Evolutionary conservation across 2,797 vertebrate genomes (phyloP).

Genomic region (Adrianichthys oophorus): DNA sequence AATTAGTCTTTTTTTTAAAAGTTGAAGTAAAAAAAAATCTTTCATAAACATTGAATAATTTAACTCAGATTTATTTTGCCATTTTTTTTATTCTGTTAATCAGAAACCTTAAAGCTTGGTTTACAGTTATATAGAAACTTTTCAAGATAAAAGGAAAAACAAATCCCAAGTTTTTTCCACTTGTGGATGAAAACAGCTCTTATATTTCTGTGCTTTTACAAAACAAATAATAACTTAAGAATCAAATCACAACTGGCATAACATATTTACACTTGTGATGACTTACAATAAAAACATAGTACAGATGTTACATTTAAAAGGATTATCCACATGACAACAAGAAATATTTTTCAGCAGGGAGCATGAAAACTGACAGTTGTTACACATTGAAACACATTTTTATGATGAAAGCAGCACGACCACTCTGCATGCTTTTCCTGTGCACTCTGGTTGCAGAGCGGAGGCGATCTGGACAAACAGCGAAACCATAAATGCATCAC

Average conservation of each 20-base stretch:
- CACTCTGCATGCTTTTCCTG: conserved; percentile 1
- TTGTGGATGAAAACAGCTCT: conserved; percentile 22
- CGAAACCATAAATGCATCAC: conserved; percentile 18
- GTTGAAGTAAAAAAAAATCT: conserved; percentile 17
- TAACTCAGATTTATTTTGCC: conserved; percentile 58
- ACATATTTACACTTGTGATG: conserved; percentile 62
- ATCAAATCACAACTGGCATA: conserved; percentile 35
- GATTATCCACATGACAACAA: conserved; percentile 44
- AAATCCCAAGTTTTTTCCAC: no score
- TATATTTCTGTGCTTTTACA: conserved; percentile 41
- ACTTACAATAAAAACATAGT: conserved; percentile 53
- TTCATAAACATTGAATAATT: conserved; percentile 45
- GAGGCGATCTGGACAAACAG: neutral
- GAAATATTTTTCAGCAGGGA: conserved; percentile 32
- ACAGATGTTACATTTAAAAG: conserved; percentile 54
- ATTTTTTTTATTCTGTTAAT: conserved; percentile 3
- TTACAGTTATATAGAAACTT: conserved; percentile 5
- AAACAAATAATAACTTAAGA: conserved; percentile 12
- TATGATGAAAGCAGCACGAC: conserved; percentile 19
- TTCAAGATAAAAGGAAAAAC: no score
- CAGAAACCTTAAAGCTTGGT: conserved; percentile 25
- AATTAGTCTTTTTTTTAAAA: neutral
- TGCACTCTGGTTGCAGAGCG: no score
- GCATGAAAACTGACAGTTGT: conserved; percentile 8
- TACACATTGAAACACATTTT: conserved; percentile 28